phyloP scores from a whole-genome alignment of 2,113 vertebrate genomes.

The Osmerus mordax region DNA sequence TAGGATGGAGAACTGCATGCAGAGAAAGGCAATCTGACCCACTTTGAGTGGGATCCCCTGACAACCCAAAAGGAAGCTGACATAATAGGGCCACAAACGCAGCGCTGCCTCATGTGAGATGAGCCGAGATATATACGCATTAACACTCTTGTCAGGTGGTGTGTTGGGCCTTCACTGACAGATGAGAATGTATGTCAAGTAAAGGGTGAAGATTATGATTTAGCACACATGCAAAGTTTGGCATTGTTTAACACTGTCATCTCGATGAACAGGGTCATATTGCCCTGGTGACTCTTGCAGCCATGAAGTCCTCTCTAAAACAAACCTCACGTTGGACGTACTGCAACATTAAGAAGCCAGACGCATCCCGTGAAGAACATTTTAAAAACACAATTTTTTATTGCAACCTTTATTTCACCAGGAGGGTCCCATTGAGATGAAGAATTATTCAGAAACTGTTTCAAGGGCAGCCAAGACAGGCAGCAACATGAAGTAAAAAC shows the following conservation, averaged over 20 bases:
- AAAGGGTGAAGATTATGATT: too few relatives aligned
- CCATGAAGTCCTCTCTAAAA: too few relatives aligned
- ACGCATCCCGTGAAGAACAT: too few relatives aligned
- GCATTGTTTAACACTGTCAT: too few relatives aligned
- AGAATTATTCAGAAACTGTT: background rate
- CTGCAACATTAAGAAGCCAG: too few relatives aligned
- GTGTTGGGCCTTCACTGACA: background rate
- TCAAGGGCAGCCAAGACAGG: background rate
- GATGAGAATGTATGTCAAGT: background rate
- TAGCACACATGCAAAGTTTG: too few relatives aligned
- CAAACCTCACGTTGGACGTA: too few relatives aligned
- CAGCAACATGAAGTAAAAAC: background rate
- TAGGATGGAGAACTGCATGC: conserved; percentile 4
- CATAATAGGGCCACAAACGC: conserved; percentile 63
- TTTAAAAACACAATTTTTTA: too few relatives aligned
- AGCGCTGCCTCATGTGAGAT: conserved; percentile 40
- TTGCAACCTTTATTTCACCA: background rate
- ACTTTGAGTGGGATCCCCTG: conserved; percentile 36
- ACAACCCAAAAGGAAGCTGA: conserved; percentile 58
- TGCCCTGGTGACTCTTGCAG: too few relatives aligned
- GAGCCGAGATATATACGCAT: conserved; percentile 24
- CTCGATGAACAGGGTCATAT: too few relatives aligned
- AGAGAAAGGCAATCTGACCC: conserved; percentile 18
- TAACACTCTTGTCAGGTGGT: conserved; percentile 38
- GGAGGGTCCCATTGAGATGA: background rate